phyloP scores from a whole-genome alignment of 2,888 invertebrate species.

The Pantelozetes paolii region DNA sequence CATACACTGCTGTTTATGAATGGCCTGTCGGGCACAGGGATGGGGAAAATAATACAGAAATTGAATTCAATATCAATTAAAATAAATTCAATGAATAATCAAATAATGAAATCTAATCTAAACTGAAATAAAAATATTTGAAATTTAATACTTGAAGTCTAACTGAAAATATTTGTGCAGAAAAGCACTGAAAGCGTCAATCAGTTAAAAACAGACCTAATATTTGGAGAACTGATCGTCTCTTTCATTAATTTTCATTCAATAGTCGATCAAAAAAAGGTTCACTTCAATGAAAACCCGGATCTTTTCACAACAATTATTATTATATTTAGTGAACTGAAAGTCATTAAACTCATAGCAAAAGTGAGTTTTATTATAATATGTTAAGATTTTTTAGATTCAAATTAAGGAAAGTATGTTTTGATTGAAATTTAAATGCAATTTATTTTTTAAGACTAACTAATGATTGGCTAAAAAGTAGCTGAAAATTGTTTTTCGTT shows the following conservation, averaged over 20 bases:
- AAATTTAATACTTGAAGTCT: conserved; percentile 13
- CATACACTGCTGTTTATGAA: too few relatives aligned
- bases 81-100: background rate
- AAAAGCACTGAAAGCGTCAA: conserved; percentile 12
- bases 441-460: background rate
- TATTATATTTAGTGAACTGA: conserved; percentile 25
- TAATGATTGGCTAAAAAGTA: conserved; percentile 3
- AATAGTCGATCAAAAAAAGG: background rate
- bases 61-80: conserved; percentile 25
- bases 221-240: background rate
- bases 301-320: conserved; percentile 33
- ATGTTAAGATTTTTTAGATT: conserved; percentile 9
- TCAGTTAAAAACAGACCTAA: conserved; percentile 15
- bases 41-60: too few relatives aligned
- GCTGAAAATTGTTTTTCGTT: background rate
- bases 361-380: conserved; percentile 27
- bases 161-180: background rate
- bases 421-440: conserved; percentile 13
- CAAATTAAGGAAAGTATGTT: conserved; percentile 24
- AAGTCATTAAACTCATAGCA: conserved; percentile 25
- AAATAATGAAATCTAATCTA: conserved; percentile 16
- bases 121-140: conserved; percentile 23
- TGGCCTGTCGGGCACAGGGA: too few relatives aligned
- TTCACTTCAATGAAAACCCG: conserved; percentile 9
- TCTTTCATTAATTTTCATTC: background rate